Evolutionary conservation across 2,888 invertebrate genomes (phyloP).

Genomic region (Uloborus plumipes): DNA sequence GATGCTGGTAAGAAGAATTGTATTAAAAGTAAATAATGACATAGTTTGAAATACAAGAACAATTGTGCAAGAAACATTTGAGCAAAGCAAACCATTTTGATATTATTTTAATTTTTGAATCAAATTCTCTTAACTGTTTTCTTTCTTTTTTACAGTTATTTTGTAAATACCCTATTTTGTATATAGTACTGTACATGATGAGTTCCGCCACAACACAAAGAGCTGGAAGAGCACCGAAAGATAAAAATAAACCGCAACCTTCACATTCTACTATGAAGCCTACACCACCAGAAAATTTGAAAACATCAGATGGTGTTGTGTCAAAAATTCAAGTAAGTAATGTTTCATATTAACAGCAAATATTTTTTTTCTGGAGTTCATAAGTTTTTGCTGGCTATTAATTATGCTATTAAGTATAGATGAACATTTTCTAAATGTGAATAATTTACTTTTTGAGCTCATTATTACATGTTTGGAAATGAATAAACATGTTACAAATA

Average conservation of each 20-base stretch:
- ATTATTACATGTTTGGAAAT: no score
- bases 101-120: background rate
- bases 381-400: no score
- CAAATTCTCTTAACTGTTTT: background rate
- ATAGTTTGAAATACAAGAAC: no score
- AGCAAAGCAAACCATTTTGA: background rate
- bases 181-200: constrained; percentile 65
- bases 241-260: constrained; percentile 54
- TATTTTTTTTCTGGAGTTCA: no score
- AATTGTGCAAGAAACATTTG: background rate
- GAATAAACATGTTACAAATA: no score
- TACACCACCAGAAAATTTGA: constrained; percentile 37
- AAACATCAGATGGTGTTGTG: constrained; percentile 51
- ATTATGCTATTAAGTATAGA: no score
- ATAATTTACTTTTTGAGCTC: no score
- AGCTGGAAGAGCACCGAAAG: constrained; percentile 63
- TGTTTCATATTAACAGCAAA: background rate
- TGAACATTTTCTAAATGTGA: no score
- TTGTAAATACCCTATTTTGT: constrained; percentile 65
- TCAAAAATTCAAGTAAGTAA: constrained; percentile 58
- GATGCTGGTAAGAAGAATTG: no score
- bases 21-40: no score
- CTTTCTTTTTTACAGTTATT: constrained; percentile 53
- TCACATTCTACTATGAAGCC: constrained; percentile 42
- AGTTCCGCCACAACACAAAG: constrained; percentile 63